These are phyloP conservation scores for Palythoa grandiflora DNA, from an alignment of 92 coral and sea anemone species.

Conservation along the genomic window DNA sequence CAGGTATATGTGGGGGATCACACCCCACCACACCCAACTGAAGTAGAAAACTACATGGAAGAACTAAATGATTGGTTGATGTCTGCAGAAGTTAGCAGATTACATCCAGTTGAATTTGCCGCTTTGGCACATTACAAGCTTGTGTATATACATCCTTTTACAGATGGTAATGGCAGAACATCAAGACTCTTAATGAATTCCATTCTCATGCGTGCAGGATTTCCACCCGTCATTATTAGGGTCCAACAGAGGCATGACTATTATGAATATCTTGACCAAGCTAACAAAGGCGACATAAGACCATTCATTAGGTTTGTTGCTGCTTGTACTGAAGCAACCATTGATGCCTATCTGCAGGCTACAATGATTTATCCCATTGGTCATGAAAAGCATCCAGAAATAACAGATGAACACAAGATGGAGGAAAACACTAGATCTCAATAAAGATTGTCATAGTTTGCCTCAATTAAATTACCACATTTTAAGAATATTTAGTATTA, in stretches of 20 bases:
- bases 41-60: constrained; percentile 83
- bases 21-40: constrained; percentile 92
- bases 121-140: constrained; percentile 96
- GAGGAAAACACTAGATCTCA: constrained; percentile 19
- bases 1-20: constrained; percentile 96
- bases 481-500: too few species aligned
- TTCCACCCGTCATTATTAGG: constrained; percentile 95
- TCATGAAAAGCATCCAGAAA: constrained; percentile 75
- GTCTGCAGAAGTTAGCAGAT: constrained; percentile 74
- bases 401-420: constrained; percentile 79
- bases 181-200: constrained; percentile 94
- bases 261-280: constrained; percentile 85
- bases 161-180: constrained; percentile 98
- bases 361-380: constrained; percentile 92
- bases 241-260: constrained; percentile 88
- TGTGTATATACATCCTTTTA: constrained; percentile 97
- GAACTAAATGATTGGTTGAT: constrained; percentile 90
- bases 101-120: constrained; percentile 97
- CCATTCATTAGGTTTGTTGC: constrained; percentile 98
- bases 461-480: too few species aligned
- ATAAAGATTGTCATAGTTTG: background rate
- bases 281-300: constrained; percentile 96
- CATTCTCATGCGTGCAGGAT: constrained; percentile 98
- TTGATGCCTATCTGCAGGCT: constrained; percentile 91
- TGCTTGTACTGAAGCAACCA: constrained; percentile 90